A percentile compares a stretch with the other conserved stretches of the same genome.
phyloP scores from a whole-genome alignment of 1,140 invertebrate species.

The Drosophila ananassae region DNA sequence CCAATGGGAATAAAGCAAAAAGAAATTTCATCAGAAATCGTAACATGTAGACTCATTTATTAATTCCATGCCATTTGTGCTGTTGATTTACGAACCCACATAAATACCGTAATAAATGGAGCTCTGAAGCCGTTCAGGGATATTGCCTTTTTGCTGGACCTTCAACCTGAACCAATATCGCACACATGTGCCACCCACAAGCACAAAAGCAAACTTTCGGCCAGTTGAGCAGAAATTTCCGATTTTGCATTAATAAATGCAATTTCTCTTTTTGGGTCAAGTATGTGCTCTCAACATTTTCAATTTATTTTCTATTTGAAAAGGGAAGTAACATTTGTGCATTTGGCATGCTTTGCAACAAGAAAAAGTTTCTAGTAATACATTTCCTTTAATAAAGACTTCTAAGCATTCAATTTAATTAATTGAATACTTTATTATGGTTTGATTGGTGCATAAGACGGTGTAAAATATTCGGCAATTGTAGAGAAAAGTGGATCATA shows the following conservation, averaged over 20 bases:
- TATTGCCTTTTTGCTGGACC: constrained; percentile 51
- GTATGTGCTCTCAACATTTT: constrained; percentile 18
- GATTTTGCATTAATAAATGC: constrained; percentile 71
- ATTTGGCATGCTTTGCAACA: not conserved
- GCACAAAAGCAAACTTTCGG: constrained; percentile 10
- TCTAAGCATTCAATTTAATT: not conserved
- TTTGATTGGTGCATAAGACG: not conserved
- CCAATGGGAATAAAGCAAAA: constrained; percentile 16
- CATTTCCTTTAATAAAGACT: not conserved
- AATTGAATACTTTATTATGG: not conserved
- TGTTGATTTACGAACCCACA: constrained; percentile 73
- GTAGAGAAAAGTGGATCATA: constrained; percentile 8
- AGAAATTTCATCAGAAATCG: constrained; percentile 23
- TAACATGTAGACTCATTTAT: constrained; percentile 68
- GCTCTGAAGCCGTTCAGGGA: constrained; percentile 28
- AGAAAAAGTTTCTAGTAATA: not conserved
- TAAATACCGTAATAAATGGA: constrained; percentile 78
- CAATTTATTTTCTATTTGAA: constrained; percentile 42
- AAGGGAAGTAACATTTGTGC: constrained; percentile 5
- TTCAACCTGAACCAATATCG: constrained; percentile 11
- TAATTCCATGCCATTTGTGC: constrained; percentile 80
- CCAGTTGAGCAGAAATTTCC: constrained; percentile 53
- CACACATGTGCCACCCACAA: constrained; percentile 17
- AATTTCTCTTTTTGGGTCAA: constrained; percentile 53
- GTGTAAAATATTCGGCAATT: constrained; percentile 9